phyloP scores from a whole-genome alignment of 2,113 vertebrate species.

The Pygathrix nemaeus region DNA sequence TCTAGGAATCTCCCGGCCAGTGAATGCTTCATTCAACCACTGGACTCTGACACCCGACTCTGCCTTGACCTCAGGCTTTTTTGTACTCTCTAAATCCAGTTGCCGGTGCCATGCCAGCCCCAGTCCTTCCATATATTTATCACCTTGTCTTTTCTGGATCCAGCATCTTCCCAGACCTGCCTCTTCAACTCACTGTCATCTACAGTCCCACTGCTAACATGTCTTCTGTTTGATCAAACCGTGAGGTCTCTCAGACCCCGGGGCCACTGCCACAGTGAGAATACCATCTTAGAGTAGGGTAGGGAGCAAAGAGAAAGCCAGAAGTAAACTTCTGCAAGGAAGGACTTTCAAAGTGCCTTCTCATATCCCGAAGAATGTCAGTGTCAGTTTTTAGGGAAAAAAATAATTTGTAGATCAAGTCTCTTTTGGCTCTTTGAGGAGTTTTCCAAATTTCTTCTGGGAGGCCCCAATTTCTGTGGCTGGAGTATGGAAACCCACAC shows the following conservation, averaged over 20 bases:
- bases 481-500: slow-evolving; percentile 39
- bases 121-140: not conserved
- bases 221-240: not conserved
- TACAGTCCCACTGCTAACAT: not conserved
- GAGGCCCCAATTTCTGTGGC: slow-evolving; percentile 32
- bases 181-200: not conserved
- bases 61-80: not conserved
- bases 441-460: slow-evolving; percentile 65
- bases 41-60: not conserved
- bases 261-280: not conserved
- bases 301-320: not conserved
- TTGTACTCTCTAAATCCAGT: not conserved
- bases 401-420: slow-evolving; percentile 7
- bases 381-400: not conserved
- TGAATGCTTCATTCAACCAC: not conserved
- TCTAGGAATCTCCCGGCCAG: not conserved
- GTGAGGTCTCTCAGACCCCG: not conserved
- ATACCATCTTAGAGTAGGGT: not conserved
- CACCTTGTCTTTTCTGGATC: not conserved
- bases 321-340: not conserved
- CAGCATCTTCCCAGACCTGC: not conserved
- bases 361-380: not conserved
- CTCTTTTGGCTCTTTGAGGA: slow-evolving; percentile 45
- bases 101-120: not conserved
- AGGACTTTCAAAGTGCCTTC: not conserved